phyloP scores from a whole-genome alignment of 2,888 invertebrate species.

The Lobophora halterata region DNA sequence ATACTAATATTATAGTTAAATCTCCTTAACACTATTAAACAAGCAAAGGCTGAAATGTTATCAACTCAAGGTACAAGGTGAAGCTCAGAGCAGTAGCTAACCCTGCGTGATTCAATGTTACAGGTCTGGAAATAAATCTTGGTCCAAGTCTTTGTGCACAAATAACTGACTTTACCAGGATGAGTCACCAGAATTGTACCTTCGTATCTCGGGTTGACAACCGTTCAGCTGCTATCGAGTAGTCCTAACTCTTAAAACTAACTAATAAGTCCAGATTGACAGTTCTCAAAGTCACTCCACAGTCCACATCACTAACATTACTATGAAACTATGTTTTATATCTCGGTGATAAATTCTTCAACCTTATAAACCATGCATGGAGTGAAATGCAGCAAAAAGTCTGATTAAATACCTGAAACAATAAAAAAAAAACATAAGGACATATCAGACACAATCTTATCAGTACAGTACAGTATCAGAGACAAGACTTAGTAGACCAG shows the following conservation, averaged over 20 bases:
- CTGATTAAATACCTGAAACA: constrained; percentile 49
- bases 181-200: neutral
- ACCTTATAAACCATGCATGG: constrained; percentile 55
- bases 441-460: no score
- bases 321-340: constrained; percentile 62
- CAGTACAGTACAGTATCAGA: no score
- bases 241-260: constrained; percentile 64
- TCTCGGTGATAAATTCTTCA: constrained; percentile 60
- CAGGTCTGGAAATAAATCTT: no score
- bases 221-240: constrained; percentile 28
- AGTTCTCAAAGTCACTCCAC: constrained; percentile 68
- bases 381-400: constrained; percentile 67
- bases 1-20: constrained; percentile 73
- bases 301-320: constrained; percentile 66
- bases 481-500: no score
- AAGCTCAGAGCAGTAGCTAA: no score
- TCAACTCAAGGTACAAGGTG: constrained; percentile 9
- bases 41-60: constrained; percentile 36
- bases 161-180: no score
- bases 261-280: constrained; percentile 68
- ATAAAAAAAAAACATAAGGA: neutral
- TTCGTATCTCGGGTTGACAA: constrained; percentile 9
- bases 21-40: constrained; percentile 64
- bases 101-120: no score
- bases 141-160: no score